Conservation (phyloP, 2,113 vertebrate genomes). For the Meriones unguiculatus region DNA sequence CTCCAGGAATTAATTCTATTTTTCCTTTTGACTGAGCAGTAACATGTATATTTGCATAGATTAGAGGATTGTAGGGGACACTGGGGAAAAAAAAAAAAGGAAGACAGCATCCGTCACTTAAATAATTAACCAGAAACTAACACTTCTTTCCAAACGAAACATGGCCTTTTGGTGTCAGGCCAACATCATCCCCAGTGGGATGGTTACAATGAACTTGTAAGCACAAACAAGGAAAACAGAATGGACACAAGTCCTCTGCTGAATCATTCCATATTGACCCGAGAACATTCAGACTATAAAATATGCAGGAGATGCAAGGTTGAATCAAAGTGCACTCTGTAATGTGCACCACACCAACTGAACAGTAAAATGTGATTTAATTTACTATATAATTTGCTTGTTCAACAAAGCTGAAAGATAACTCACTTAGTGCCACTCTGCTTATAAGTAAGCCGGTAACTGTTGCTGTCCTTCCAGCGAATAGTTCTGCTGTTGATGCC, state of each 20-base stretch:
- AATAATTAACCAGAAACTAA: slow-evolving; percentile 71
- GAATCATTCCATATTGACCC: slow-evolving; percentile 36
- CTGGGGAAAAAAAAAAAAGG: not conserved
- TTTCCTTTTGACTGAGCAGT: not conserved
- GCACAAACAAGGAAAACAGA: slow-evolving; percentile 38
- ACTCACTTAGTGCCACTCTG: slow-evolving; percentile 81
- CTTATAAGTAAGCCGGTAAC: slow-evolving; percentile 70
- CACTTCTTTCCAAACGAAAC: slow-evolving; percentile 48
- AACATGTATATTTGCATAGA: not conserved
- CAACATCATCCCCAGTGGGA: not conserved
- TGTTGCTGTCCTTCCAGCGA: slow-evolving; percentile 37
- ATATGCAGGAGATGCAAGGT: slow-evolving; percentile 73
- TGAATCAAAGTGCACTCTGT: slow-evolving; percentile 73
- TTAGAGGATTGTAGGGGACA: slow-evolving; percentile 34
- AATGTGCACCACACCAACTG: slow-evolving; percentile 73
- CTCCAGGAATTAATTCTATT: not conserved
- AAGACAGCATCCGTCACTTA: slow-evolving; percentile 41
- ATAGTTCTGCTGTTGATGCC: slow-evolving; percentile 62
- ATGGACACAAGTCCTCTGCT: not conserved
- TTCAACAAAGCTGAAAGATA: slow-evolving; percentile 84
- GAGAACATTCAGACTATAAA: slow-evolving; percentile 56
- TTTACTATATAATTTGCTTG: slow-evolving; percentile 84
- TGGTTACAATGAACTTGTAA: slow-evolving; percentile 48
- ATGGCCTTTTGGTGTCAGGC: not conserved
- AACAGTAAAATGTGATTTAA: slow-evolving; percentile 82